Percentiles rank a stretch among this genome's conserved stretches.
phyloP scores from a whole-genome alignment of 2,113 vertebrate genomes.

The Kryptolebias marmoratus region DNA sequence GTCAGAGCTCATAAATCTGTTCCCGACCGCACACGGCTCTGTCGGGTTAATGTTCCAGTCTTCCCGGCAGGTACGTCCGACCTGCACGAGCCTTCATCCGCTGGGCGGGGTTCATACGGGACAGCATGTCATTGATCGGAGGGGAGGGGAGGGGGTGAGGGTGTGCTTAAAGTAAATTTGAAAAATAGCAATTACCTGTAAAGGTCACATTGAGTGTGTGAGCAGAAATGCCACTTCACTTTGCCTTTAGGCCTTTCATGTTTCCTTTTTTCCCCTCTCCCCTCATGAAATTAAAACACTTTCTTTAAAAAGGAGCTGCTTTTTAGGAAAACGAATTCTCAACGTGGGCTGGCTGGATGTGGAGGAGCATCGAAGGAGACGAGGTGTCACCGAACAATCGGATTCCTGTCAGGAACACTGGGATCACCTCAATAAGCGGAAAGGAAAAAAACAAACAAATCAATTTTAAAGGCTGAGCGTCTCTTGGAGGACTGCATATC shows the following conservation, averaged over 20 bases:
- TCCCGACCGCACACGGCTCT: not conserved
- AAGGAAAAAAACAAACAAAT: conserved; percentile 41
- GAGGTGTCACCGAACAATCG: conserved; percentile 47
- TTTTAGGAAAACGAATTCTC: conserved; percentile 13
- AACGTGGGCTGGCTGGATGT: conserved; percentile 38
- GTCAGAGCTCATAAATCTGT: not conserved
- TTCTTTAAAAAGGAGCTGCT: conserved; percentile 20
- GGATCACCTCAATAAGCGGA: conserved; percentile 16
- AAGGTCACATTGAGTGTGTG: conserved; percentile 50
- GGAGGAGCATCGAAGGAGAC: conserved; percentile 48
- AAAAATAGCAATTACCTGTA: conserved; percentile 41
- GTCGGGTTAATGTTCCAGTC: not conserved
- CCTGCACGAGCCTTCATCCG: not conserved
- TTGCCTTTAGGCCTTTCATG: conserved; percentile 11
- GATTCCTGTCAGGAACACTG: conserved; percentile 50
- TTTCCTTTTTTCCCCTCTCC: not conserved
- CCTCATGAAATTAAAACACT: conserved; percentile 18
- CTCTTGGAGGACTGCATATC: too few species aligned
- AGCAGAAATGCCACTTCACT: conserved; percentile 45
- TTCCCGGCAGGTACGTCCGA: not conserved
- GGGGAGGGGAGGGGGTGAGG: not conserved
- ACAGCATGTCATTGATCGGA: not conserved
- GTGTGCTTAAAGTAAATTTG: conserved; percentile 8
- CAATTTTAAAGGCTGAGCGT: not conserved
- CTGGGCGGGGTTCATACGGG: not conserved